Conservation (phyloP, 1,140 invertebrate genomes). For the Venustaconcha ellipsiformis region DNA sequence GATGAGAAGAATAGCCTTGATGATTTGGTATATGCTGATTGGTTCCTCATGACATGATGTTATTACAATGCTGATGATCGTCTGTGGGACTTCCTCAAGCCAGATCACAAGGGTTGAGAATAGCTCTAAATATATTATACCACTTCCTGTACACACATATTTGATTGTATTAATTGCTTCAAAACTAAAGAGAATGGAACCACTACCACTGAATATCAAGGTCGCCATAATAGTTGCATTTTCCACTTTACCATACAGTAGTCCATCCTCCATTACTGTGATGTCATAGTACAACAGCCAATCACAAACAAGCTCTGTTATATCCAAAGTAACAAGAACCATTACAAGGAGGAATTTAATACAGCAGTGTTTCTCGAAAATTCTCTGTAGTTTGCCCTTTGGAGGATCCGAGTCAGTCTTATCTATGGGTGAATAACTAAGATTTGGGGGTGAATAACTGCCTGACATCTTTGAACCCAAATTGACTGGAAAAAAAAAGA, state of each 20-base stretch:
- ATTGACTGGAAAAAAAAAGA: no score
- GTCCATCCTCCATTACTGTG: constrained; percentile 19
- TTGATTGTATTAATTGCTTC: constrained; percentile 28
- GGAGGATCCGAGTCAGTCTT: no score
- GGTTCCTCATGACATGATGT: constrained; percentile 36
- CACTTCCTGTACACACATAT: constrained; percentile 15
- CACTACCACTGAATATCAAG: constrained; percentile 25
- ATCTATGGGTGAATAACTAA: no score
- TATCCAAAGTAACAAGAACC: constrained; percentile 23
- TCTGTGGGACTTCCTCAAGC: constrained; percentile 37
- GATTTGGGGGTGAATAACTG: no score
- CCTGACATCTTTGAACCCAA: no score
- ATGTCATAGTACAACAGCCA: constrained; percentile 36
- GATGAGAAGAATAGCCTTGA: constrained; percentile 27
- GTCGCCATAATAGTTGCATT: constrained; percentile 8
- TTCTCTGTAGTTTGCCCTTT: constrained; percentile 1
- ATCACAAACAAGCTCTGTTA: constrained; percentile 32
- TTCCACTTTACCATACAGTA: constrained; percentile 32
- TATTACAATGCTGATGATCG: constrained; percentile 33
- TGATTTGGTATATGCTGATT: constrained; percentile 39
- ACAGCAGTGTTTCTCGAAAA: constrained; percentile 21
- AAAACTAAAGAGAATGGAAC: constrained; percentile 30
- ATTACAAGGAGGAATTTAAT: constrained; percentile 24
- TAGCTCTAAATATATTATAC: constrained; percentile 32
- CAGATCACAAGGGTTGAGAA: constrained; percentile 31